phyloP scores from a whole-genome alignment of 2,888 invertebrate genomes.

The Pilophorus perplexus region DNA sequence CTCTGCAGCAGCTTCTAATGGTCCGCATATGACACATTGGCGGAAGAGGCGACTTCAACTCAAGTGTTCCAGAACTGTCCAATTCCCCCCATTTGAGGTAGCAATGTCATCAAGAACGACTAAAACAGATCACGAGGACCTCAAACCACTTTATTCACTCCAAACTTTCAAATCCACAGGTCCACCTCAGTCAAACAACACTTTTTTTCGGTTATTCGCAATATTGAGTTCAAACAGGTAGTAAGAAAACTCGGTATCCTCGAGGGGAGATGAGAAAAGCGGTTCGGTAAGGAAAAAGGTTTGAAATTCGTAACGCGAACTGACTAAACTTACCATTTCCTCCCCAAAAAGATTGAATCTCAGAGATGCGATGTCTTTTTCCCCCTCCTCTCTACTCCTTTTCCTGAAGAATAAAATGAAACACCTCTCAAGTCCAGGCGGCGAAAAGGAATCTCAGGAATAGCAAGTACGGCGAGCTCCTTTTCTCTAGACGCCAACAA shows the following conservation, averaged over 20 bases:
- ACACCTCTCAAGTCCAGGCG: conserved; percentile 26
- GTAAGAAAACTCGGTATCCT: neutral
- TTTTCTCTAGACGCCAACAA: neutral
- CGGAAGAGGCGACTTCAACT: no score
- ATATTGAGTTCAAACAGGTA: no score
- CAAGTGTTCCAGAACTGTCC: no score
- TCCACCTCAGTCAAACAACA: no score
- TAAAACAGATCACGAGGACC: no score
- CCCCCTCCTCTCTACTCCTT: conserved; percentile 1
- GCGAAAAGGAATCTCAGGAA: neutral
- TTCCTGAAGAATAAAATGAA: conserved; percentile 17
- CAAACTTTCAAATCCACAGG: no score
- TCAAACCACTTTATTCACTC: no score
- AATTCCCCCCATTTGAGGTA: no score
- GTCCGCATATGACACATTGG: no score
- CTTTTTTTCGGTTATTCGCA: no score
- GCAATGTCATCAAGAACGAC: no score
- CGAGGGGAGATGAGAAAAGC: neutral
- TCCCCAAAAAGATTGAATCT: conserved; percentile 18
- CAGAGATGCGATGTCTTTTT: conserved; percentile 11
- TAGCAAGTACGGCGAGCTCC: conserved; percentile 7
- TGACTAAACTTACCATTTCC: conserved; percentile 3
- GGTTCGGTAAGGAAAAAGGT: neutral
- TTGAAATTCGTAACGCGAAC: conserved; percentile 15
- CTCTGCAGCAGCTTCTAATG: no score